Base-by-base conservation (phyloP, 2,797 vertebrate genomes). In the Mallotus villosus region DNA sequence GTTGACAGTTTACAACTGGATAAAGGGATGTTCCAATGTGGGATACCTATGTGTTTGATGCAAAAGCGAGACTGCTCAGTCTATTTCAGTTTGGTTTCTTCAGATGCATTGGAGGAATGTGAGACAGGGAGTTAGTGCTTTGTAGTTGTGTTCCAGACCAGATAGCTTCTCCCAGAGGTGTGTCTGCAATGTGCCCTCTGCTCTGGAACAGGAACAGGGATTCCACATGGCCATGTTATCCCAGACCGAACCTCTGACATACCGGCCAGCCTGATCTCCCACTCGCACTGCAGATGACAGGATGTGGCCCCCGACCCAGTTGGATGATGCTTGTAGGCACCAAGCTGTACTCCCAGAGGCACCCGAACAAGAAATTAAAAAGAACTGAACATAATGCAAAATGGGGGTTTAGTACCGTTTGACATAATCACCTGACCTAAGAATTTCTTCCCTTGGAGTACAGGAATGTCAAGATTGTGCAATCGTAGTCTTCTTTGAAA, bases 121-220 rank as follows among this genome's bases (percentile, higher is more conserved):
- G 17, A 19, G 49, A 37, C 34, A 37, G 34, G 34, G 34, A 37
- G 34, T 4, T 37, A 11, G 34, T 59, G 57, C 8, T 59, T 22
- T 59, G 57, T 22, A 22, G 22, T 59, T 17, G 14, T 49, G 12
- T 57, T 57, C 53, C 53, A 12, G 22, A 17, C 22, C 21, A 66
- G 64, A 49, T 22, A 22, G 32, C 32, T 22, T 1, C 37, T 64
- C 57, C 57, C 67, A 29, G 6, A 64, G 66, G 74, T 22, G n/a
- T 22, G 46, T 63, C 58, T 67, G 76, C n/a, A 49, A 27, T 19
- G 65, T 76, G 64, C 71, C 71, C 53, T 76, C 19, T 2, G 1
- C 34, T 58, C 67, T 51, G 55, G 55, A 62, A 67, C 67, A 17
- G 66, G 62, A 81, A 72, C 32, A 37, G 16, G n/a, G 57, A 68